Evolutionary conservation across 2,797 vertebrate genomes (phyloP), one percentile per base, ranked within the genome.

Genomic region (Tokudaia muenninki): DNA sequence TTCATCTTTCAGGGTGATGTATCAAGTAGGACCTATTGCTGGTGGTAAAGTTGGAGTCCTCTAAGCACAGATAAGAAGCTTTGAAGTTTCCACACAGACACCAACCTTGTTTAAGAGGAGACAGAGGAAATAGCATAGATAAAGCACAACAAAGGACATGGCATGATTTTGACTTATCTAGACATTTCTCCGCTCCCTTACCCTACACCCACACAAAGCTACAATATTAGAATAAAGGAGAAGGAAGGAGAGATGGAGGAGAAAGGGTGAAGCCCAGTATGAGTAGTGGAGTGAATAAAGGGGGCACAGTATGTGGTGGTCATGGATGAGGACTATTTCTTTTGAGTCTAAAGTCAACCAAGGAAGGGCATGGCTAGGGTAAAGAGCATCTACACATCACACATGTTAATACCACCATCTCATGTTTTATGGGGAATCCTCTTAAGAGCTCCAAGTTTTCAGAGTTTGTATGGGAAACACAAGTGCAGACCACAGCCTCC

Each of bases 11-110:
- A 22, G 19, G 26, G n/a, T 87, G 22, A 4, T 52, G 95, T 63
- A 86, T n/a, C n/a, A 65, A 93, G 52, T 70, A 95, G 55, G 87
- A 95, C 94, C 52, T 92, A 21, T 90, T 92, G 26, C 47, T 63
- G 55, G 14, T 6, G 89, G 50, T 80, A 94, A 92, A 94, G 47
- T 37, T 90, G 63, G 86, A 72, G 82, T 92, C 44, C 5, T 87
- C 0, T 87, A 74, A 1, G 44, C 41, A 78, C 22, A 17, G 47
- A 14, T 50, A 34, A 10, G 13, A 67, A 50, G 7, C 13, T 13
- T 83, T 50, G 67, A 81, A 52, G 31, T 24, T 95, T 59, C 57
- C 41, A 87, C 34, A 80, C 14, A 44, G 91, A 41, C 21, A 75
- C 41, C 59, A 13, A 13, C 22, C 4, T 37, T 72, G 34, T 70